Conservation (phyloP, 2,113 vertebrate species). For the Herpailurus yagouaroundi region DNA sequence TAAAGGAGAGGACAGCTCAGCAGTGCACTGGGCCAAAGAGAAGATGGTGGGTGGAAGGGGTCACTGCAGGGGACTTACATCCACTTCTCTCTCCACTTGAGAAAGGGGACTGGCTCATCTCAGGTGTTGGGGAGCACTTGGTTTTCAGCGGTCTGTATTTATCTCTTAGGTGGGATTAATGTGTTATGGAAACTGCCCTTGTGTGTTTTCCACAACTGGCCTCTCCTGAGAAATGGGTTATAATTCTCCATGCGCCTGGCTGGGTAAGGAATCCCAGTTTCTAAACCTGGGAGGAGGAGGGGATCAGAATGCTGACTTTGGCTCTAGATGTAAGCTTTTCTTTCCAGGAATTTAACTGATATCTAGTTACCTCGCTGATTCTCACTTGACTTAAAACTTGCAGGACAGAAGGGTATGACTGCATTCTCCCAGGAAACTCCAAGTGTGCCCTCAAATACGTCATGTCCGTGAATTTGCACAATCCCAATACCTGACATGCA, state of each 20-base stretch:
- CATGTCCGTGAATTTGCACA: background rate
- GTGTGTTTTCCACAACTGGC: background rate
- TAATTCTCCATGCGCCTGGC: background rate
- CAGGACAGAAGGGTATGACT: background rate
- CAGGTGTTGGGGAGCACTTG: no score
- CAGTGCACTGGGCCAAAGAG: background rate
- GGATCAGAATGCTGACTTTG: background rate
- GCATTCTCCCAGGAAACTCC: background rate
- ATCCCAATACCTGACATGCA: background rate
- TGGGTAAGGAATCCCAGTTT: background rate
- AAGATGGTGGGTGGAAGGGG: background rate
- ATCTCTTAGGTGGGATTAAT: background rate
- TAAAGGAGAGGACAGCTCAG: background rate
- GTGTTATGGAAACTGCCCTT: background rate
- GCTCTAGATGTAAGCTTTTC: background rate
- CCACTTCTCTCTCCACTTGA: background rate
- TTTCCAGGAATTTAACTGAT: background rate
- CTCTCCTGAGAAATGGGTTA: background rate
- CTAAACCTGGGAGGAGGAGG: background rate
- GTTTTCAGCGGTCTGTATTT: no score
- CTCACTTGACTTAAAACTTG: background rate
- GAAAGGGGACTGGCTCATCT: background rate
- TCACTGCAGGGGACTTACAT: background rate
- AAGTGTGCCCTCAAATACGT: background rate
- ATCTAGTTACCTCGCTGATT: background rate